Base-by-base conservation (phyloP, 2,113 vertebrate species). In the Deroptyus accipitrinus region DNA sequence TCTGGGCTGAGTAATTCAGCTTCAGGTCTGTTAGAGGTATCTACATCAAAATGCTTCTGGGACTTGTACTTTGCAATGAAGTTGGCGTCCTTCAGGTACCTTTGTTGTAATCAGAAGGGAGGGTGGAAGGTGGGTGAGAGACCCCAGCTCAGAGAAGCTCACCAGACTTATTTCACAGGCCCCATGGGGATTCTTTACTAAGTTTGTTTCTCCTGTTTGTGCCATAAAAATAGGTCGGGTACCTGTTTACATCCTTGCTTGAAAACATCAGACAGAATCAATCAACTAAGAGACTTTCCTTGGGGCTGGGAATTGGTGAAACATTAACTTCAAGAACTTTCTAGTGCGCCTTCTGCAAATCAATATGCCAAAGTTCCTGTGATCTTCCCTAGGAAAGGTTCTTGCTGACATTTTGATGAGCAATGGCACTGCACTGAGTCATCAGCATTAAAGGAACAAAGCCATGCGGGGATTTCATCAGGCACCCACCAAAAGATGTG, bases 361-460 rank as follows among this genome's bases (percentile, higher is more conserved):
- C 51, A n/a, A 7, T 31, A 19, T 41, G 42, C 59, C 61, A 7
- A 51, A 90, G 92, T 93, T 90, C 46, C 49, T 1, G 2, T 66
- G 69, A 49, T 82, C 33, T 49, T 92, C 28, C 90, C 80, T 55
- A 8, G 48, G 86, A 78, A 62, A 13, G 82, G 74, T 6, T 44
- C 37, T 48, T 84, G 83, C 81, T 96, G 92, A 57, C 49, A 31
- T 82, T 88, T 48, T 48, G 77, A 8, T 86, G 76, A 91, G 85
- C 13, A 23, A 42, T 86, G 90, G 73, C 59, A 44, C 69, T 84
- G 62, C 86, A 82, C 48, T 89, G 92, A 96, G 88, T 90, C 90
- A 94, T 76, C 20, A 4, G 49, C 48, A 17, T 18, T 81, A 28
- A 66, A 44, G 69, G 93, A 75, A 57, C 28, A 78, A 42, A 91